Evolutionary conservation across 2,113 vertebrate species (phyloP), one percentile per base, ranked within the genome.

Genomic region (Nothoprocta perdicaria): DNA sequence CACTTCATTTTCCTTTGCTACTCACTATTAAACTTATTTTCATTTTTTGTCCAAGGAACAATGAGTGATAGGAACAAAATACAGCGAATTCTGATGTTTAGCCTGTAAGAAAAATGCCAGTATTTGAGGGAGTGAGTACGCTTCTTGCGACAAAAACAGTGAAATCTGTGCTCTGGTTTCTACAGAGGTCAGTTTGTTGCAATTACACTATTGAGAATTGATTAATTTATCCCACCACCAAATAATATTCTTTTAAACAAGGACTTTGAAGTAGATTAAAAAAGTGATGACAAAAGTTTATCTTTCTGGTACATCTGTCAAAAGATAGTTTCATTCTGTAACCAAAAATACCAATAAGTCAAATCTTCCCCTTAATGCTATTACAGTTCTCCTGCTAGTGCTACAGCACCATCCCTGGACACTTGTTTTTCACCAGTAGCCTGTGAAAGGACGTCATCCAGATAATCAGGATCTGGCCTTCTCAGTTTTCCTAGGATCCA

Each of bases 221-320:
- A 61, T 40, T 66, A 27, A 46, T 16, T 71, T 80, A 69, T 6
- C 74, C 57, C 35, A 65, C 35, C 40, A 50, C 14, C 10, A 22
- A 50, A n/a, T 5, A 33, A 17, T 57, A 29, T 27, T 40, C 27
- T 45, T 80, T 78, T 66, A 52, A 77, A 53, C 50, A 46, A 35
- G 45, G 43, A 29, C 41, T 33, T 10, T 31, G 31, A n/a, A 5
- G 19, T 67, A 52, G 40, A 69, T 78, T 84, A 62, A 93, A 63
- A 9, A 50, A 3, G 0, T 35, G n/a, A 53, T 41, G 24, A 53
- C 67, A 82, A 84, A 87, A 10, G 11, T 43, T 0, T 23, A n/a
- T 43, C 22, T 43, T 53, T 89, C 77, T 33, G 29, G 67, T 53
- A 35, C 8, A 43, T 66, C 66, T 71, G 40, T 52, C 38, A 67